Evolutionary conservation across 2,797 vertebrate genomes (phyloP), one percentile per base, ranked within the genome.

Genomic region (Sebastes wilsoni): DNA sequence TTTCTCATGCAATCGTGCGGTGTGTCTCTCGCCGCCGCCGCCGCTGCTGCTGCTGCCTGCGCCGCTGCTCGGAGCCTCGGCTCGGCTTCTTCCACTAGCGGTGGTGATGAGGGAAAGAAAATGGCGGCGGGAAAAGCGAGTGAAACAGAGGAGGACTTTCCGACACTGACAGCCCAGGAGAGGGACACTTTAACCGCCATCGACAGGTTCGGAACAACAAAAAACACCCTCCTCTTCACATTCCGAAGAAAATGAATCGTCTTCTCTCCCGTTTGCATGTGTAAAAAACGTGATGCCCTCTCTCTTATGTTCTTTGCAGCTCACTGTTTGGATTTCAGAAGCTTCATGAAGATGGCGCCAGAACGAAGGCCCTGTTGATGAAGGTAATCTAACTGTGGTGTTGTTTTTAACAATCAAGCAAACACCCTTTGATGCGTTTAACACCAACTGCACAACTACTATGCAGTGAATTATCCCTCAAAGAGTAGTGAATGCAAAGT

Each of bases 281-380:
- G 36, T 38, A 13, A 13, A 38, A 38, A 38, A 13, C 12, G 36
- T 38, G 36, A 38, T 38, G 36, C 36, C 36, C 36, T 38, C 36
- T 38, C 36, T 38, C 36, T 38, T 38, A 13, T 38, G 36, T 38
- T 13, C 36, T 34, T 34, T 34, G 32, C 32, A 99, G 98, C 96
- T 95, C 97, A 95, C 96, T 98, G 93, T 99, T 98, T 95, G 98
- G 97, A 94, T 98, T 98, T 97, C 96, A 97, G 96, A 97, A 97
- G 96, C 97, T 99, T 97, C 97, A 97, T 97, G 98, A 99, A 99
- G 98, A 99, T 99, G 98, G 98, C 98, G 98, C 97, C 97, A 98
- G 98, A 97, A 98, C 96, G 96, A 98, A 98, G 97, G 97, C 97
- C 97, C 96, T 99, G 93, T 95, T 99, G 93, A 95, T 97, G 94